Evolutionary conservation across 1,140 invertebrate genomes (phyloP).

Genomic region (Ostrea edulis): DNA sequence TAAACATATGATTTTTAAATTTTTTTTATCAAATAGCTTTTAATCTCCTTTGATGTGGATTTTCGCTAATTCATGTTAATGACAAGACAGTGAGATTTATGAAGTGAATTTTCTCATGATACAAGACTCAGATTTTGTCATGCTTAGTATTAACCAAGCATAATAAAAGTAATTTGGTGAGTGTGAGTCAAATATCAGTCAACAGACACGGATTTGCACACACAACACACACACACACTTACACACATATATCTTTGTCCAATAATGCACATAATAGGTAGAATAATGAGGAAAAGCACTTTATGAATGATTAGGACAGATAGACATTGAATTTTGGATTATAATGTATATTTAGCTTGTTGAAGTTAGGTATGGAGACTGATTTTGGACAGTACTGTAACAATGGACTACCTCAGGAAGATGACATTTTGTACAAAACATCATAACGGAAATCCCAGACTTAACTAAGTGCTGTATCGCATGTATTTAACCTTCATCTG

Average conservation of each 20-base stretch:
- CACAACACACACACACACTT: no score
- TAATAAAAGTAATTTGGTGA: slow-evolving; percentile 10
- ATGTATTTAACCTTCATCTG: slow-evolving; percentile 16
- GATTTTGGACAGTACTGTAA: slow-evolving; percentile 33
- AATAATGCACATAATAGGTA: slow-evolving; percentile 12
- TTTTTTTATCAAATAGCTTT: slow-evolving; percentile 7
- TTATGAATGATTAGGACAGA: background rate
- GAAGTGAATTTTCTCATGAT: background rate
- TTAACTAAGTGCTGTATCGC: slow-evolving; percentile 15
- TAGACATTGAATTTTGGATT: background rate
- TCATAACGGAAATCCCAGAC: slow-evolving; percentile 34
- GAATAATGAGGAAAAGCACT: background rate
- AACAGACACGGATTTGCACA: no score
- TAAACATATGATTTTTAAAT: background rate
- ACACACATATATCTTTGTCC: background rate
- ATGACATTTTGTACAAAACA: slow-evolving; percentile 30
- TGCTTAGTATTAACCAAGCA: slow-evolving; percentile 38
- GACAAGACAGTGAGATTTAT: background rate
- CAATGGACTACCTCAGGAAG: slow-evolving; percentile 30
- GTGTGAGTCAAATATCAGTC: slow-evolving; percentile 1
- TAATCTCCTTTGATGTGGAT: slow-evolving; percentile 5
- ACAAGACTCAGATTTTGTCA: slow-evolving; percentile 22
- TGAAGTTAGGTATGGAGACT: slow-evolving; percentile 4
- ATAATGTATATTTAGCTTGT: background rate
- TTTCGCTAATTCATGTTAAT: slow-evolving; percentile 16